Evolutionary conservation across 2,888 invertebrate genomes (phyloP).

Genomic region (Trissonchulus latispiculum): DNA sequence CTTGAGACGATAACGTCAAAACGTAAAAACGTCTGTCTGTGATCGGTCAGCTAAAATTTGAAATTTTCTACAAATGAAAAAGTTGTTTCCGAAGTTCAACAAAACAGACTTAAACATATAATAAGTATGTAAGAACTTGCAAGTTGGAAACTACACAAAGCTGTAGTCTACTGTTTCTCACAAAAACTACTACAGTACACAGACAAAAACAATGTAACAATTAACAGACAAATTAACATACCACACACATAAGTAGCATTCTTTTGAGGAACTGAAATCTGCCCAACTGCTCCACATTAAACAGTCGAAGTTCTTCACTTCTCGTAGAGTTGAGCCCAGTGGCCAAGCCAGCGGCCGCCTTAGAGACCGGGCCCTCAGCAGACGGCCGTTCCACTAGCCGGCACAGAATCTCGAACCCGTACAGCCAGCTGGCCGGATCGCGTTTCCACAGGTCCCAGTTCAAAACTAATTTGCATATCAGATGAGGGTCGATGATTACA

Average conservation of each 20-base stretch:
- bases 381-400: neutral
- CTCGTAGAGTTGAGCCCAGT: neutral
- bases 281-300: slow-evolving; percentile 12
- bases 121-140: too few relatives aligned
- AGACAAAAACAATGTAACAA: slow-evolving; percentile 2
- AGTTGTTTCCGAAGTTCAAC: too few relatives aligned
- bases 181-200: too few relatives aligned
- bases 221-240: slow-evolving; percentile 2
- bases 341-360: neutral
- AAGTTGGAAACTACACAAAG: too few relatives aligned
- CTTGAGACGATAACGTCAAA: too few relatives aligned
- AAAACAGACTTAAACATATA: too few relatives aligned
- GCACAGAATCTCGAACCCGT: neutral
- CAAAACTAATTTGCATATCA: neutral
- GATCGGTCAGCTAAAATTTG: too few relatives aligned
- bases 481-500: neutral
- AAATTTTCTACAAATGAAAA: too few relatives aligned
- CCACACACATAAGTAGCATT: slow-evolving; percentile 6
- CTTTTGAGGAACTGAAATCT: slow-evolving; percentile 4
- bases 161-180: too few relatives aligned
- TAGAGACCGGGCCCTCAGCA: too few relatives aligned
- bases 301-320: neutral
- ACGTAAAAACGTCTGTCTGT: too few relatives aligned
- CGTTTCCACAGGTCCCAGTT: slow-evolving; percentile 9
- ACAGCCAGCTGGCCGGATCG: neutral